Conservation (phyloP, 1,140 invertebrate genomes). For the Phthorimaea operculella region DNA sequence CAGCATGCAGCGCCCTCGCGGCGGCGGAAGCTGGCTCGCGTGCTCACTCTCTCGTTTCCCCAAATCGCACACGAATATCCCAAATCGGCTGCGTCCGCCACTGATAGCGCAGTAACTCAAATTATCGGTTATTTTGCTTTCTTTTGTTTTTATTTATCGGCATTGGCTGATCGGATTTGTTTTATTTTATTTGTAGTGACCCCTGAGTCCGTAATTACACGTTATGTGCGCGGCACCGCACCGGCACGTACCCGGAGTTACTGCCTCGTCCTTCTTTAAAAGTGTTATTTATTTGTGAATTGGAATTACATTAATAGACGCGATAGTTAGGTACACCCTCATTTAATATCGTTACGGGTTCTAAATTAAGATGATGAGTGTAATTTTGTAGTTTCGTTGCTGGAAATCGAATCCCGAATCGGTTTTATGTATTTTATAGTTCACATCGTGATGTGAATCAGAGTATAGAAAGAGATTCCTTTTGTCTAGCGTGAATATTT, state of each 20-base stretch:
- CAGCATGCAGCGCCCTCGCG: not conserved
- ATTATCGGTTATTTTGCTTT: constrained; percentile 62
- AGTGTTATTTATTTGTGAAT: constrained; percentile 65
- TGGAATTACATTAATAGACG: constrained; percentile 58
- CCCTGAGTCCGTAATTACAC: constrained; percentile 58
- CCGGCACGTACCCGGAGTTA: constrained; percentile 39
- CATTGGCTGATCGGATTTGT: constrained; percentile 27
- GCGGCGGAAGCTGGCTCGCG: constrained; percentile 28
- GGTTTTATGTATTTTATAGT: no score
- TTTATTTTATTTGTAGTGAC: constrained; percentile 59
- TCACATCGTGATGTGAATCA: no score
- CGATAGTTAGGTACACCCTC: constrained; percentile 49
- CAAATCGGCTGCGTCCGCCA: constrained; percentile 45
- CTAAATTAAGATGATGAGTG: constrained; percentile 54
- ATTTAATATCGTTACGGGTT: constrained; percentile 60
- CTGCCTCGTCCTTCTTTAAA: constrained; percentile 50
- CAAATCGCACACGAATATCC: constrained; percentile 42
- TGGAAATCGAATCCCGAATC: not conserved
- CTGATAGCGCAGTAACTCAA: constrained; percentile 37
- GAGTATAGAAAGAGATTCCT: no score
- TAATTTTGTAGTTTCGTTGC: constrained; percentile 37
- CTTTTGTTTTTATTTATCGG: constrained; percentile 57
- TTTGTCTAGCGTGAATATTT: not conserved
- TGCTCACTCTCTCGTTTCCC: constrained; percentile 42
- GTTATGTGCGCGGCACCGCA: constrained; percentile 27